phyloP scores from a whole-genome alignment of 1,140 invertebrate species.

The Araneus ventricosus region DNA sequence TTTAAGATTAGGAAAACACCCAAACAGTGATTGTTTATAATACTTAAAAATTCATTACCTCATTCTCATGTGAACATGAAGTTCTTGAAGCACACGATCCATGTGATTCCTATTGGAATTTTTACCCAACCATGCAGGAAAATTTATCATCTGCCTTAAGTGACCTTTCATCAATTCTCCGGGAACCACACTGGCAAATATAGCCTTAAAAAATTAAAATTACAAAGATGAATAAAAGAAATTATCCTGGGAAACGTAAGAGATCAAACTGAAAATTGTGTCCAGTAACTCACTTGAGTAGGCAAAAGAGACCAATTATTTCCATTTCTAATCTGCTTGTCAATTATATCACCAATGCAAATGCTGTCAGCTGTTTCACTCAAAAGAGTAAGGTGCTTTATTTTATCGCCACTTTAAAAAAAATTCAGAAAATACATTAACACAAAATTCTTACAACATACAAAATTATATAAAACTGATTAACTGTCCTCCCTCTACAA shows the following conservation, averaged over 20 bases:
- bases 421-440: not conserved
- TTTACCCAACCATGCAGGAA: slow-evolving; percentile 97
- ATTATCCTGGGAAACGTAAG: not conserved
- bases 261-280: not conserved
- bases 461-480: not conserved
- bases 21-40: not conserved
- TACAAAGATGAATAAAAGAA: not conserved
- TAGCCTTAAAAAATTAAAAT: slow-evolving; percentile 84
- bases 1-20: too few relatives aligned
- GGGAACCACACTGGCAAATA: slow-evolving; percentile 94
- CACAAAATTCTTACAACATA: not conserved
- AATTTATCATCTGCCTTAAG: slow-evolving; percentile 89
- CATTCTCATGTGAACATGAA: slow-evolving; percentile 89
- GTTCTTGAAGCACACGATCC: slow-evolving; percentile 89
- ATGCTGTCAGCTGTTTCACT: slow-evolving; percentile 91
- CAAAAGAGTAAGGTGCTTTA: slow-evolving; percentile 84
- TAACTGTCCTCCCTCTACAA: too few relatives aligned
- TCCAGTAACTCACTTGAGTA: slow-evolving; percentile 85
- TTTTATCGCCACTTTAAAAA: slow-evolving; percentile 77
- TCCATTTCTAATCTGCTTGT: slow-evolving; percentile 87
- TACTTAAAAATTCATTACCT: slow-evolving; percentile 82
- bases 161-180: slow-evolving; percentile 91
- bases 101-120: slow-evolving; percentile 91
- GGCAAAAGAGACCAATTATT: slow-evolving; percentile 95
- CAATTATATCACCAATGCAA: slow-evolving; percentile 91